Base-by-base conservation (phyloP, 2,888 invertebrate species). In the Epirrita christyi region DNA sequence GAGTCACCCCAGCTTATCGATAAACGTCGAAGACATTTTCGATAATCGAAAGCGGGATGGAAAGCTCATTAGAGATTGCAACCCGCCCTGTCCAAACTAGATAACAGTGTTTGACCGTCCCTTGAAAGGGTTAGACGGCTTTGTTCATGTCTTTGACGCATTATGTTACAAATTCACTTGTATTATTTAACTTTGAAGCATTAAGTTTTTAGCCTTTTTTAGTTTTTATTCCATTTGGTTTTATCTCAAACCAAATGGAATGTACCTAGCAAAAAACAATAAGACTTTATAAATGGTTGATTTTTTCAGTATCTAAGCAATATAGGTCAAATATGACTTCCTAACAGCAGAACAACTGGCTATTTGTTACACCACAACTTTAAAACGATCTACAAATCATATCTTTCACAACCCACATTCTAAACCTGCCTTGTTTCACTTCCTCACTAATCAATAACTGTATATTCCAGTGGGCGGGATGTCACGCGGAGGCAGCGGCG, bases 401-500 rank as follows among this genome's bases (percentile, higher is more conserved):
- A 21, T 38, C n/a, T n/a, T n/a, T n/a, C n/a, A 11, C 15, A 36
- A 48, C 42, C 15, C 21, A 49, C 41, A n/a, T 14, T 41, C 40
- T 37, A 13, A 36, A 41, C 14, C 21, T 15, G 14, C 37, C 40
- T 21, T 15, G 71, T 15, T 41, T 41, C 45, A 41, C 27, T 45
- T 49, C 44, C 45, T 36, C 21, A 40, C 37, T 45, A 52, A 57
- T 51, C 32, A 29, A 46, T 55, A 50, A 79, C 55, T 62, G 37
- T 60, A n/a, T 41, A 7, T 94, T 93, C 52, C 94, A 96, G 96
- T 96, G 94, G 97, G 96, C 94, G 97, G 97, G 85, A 96, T 97
- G 96, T 96, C 95, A 85, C 96, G 97, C 93, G 95, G 96, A 78
- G 91, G 89, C 73, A 80, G 83, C 78, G 88, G 88, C 66, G 94